Percentiles rank a stretch among this genome's conserved stretches.
phyloP scores from a whole-genome alignment of 2,888 invertebrate species.

The Thymelicus acteon region DNA sequence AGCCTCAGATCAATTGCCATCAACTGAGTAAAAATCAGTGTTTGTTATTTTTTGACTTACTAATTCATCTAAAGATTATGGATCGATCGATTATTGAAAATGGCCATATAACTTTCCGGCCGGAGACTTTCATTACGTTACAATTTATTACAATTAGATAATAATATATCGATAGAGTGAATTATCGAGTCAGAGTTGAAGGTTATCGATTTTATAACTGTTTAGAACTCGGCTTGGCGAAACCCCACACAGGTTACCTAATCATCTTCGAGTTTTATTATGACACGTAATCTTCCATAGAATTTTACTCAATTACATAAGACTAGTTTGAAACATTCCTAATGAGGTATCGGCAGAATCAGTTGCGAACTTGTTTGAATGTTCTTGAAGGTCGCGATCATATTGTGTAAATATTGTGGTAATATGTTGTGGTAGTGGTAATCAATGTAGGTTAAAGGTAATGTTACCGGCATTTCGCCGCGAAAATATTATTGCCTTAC shows the following conservation, averaged over 20 bases:
- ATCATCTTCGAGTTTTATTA: neutral
- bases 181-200: neutral
- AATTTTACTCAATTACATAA: conserved; percentile 2
- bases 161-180: neutral
- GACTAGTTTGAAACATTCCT: conserved; percentile 4
- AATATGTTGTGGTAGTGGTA: neutral
- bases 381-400: conserved; percentile 3
- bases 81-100: too few species aligned
- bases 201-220: neutral
- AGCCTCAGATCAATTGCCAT: too few species aligned
- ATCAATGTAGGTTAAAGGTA: neutral
- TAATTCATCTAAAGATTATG: too few species aligned
- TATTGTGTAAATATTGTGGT: conserved; percentile 2
- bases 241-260: conserved; percentile 3
- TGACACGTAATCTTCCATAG: conserved; percentile 3
- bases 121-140: too few species aligned
- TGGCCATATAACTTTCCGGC: too few species aligned
- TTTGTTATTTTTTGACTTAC: too few species aligned
- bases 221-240: neutral
- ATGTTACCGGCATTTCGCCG: neutral
- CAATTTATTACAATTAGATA: too few species aligned
- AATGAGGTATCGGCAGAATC: neutral
- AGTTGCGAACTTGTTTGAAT: conserved; percentile 1
- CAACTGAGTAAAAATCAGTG: too few species aligned
- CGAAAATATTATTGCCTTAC: neutral